phyloP scores from a whole-genome alignment of 2,113 vertebrate genomes.

The Ceuthmochares aereus region DNA sequence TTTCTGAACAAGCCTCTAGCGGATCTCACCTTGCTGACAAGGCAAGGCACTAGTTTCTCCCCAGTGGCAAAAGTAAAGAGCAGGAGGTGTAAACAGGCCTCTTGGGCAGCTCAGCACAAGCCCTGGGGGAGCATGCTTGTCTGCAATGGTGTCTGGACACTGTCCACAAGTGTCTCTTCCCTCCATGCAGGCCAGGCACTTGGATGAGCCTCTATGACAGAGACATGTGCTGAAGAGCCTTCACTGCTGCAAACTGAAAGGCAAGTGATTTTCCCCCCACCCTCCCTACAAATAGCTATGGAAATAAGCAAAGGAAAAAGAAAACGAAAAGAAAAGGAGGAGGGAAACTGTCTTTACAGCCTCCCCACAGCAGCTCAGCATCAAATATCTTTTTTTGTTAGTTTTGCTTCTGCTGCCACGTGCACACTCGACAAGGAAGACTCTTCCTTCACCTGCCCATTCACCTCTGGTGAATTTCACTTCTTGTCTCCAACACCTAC shows the following conservation, averaged over 20 bases:
- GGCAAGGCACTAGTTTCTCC: background rate
- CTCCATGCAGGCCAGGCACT: background rate
- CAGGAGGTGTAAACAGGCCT: background rate
- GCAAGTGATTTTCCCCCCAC: background rate
- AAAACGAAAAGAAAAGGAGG: background rate
- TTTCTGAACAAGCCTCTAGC: background rate
- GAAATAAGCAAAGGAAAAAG: background rate
- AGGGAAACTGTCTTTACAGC: background rate
- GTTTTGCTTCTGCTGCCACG: background rate
- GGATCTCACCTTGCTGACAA: background rate
- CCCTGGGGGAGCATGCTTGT: background rate
- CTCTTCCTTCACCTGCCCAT: background rate
- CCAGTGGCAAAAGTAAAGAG: background rate
- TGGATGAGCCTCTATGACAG: background rate
- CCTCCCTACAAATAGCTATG: background rate
- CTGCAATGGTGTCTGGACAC: background rate
- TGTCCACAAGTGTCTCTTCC: background rate
- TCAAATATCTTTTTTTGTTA: background rate
- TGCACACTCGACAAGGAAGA: background rate
- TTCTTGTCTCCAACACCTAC: background rate
- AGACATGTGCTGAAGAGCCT: background rate
- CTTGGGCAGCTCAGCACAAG: background rate
- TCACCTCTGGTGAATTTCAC: background rate
- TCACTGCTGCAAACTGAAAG: background rate
- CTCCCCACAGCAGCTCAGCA: background rate